These are phyloP conservation scores for Andrena flavipes DNA, from an alignment of 2,888 invertebrate genomes.

Conservation along the genomic window DNA sequence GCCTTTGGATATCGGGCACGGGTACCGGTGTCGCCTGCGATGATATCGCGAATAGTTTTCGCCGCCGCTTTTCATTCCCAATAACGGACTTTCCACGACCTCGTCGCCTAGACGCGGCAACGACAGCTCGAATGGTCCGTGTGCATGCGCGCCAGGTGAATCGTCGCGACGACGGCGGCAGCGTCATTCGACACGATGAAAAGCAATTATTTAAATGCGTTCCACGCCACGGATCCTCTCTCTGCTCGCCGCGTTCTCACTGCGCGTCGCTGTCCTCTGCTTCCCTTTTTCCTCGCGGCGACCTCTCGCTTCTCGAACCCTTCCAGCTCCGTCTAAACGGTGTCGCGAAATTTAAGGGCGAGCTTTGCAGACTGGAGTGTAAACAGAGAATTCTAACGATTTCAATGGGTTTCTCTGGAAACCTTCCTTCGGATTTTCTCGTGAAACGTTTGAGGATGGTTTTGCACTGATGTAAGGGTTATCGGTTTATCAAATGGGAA, in stretches of 20 bases:
- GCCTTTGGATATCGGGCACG: background rate
- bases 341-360: background rate
- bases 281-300: conserved; percentile 6
- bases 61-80: conserved; percentile 57
- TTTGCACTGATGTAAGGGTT: too few species aligned
- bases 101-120: conserved; percentile 5
- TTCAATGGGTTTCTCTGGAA: background rate
- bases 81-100: conserved; percentile 61
- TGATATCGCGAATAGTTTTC: conserved; percentile 62
- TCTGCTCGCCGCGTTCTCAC: conserved; percentile 38
- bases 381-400: background rate
- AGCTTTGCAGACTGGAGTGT: background rate
- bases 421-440: background rate
- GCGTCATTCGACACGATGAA: conserved; percentile 41
- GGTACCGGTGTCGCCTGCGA: background rate
- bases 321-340: background rate
- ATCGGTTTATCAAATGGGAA: too few species aligned
- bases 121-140: background rate
- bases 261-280: conserved; percentile 25
- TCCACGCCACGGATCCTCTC: conserved; percentile 43
- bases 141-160: background rate
- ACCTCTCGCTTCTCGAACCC: background rate
- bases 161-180: conserved; percentile 8
- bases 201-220: conserved; percentile 76
- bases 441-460: background rate